Evolutionary conservation across 2,888 invertebrate species (phyloP).

Genomic region (Lacanobia wlatinum): DNA sequence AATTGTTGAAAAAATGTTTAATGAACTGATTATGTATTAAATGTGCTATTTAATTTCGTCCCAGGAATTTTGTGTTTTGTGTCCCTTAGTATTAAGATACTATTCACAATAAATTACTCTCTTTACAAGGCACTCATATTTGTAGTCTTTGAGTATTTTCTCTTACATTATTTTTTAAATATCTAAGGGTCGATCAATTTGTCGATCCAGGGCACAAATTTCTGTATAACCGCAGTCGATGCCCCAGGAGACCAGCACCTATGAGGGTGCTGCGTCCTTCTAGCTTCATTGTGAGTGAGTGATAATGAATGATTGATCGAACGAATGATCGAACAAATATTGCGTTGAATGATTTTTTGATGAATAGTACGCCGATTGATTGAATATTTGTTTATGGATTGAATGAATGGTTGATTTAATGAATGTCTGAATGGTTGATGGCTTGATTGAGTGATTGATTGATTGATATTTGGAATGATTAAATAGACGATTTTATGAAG

Average conservation of each 20-base stretch:
- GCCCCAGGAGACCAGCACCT: conserved; percentile 97
- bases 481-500: too few species aligned
- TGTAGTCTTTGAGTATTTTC: conserved; percentile 15
- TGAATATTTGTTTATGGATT: too few species aligned
- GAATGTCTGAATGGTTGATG: too few species aligned
- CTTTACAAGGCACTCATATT: background rate
- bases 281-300: conserved; percentile 92
- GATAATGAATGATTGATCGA: background rate
- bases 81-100: background rate
- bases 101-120: background rate
- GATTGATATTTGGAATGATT: background rate
- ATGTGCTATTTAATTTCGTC: background rate
- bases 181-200: conserved; percentile 90
- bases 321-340: too few species aligned
- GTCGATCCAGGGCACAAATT: conserved; percentile 97
- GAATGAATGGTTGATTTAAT: too few species aligned
- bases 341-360: too few species aligned
- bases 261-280: conserved; percentile 96
- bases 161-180: background rate
- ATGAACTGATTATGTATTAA: background rate
- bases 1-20: background rate
- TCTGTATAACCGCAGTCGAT: conserved; percentile 97
- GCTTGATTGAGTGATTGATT: background rate
- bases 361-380: too few species aligned
- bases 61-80: background rate